Evolutionary conservation across 2,113 vertebrate species (phyloP).

Genomic region (Burhinus oedicnemus): DNA sequence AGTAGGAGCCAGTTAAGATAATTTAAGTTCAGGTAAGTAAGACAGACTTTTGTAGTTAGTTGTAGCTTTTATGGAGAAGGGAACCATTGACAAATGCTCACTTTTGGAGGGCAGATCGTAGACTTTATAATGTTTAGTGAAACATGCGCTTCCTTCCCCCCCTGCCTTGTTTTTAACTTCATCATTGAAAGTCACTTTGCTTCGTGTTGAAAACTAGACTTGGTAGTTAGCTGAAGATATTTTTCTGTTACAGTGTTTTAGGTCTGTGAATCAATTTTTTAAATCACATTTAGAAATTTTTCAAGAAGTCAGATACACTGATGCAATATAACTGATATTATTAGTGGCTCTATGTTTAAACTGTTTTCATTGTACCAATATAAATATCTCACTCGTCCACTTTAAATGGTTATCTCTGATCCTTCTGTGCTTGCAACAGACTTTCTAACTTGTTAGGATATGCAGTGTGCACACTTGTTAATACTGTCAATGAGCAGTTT

Average conservation of each 20-base stretch:
- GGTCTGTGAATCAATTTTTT: background rate
- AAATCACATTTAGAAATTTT: background rate
- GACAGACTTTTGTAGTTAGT: background rate
- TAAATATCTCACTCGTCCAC: background rate
- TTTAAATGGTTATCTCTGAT: background rate
- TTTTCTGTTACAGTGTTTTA: background rate
- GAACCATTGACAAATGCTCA: background rate
- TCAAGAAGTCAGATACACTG: background rate
- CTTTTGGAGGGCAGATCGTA: background rate
- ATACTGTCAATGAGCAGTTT: background rate
- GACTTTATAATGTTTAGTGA: background rate
- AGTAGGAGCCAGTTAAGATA: background rate
- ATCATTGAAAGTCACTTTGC: background rate
- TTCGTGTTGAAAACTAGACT: background rate
- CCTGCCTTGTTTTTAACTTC: background rate
- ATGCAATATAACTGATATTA: background rate
- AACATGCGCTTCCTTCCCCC: background rate
- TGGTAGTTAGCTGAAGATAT: background rate
- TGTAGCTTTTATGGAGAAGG: background rate
- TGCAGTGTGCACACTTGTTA: background rate
- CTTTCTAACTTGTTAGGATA: background rate
- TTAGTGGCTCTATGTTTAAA: background rate
- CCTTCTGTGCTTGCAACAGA: background rate
- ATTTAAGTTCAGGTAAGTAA: conserved; percentile 34
- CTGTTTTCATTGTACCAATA: background rate